Percentiles rank a stretch among this genome's conserved stretches.
These are phyloP conservation scores for Eulemur rufifrons DNA, from an alignment of 2,113 vertebrate genomes.

Conservation along the genomic window DNA sequence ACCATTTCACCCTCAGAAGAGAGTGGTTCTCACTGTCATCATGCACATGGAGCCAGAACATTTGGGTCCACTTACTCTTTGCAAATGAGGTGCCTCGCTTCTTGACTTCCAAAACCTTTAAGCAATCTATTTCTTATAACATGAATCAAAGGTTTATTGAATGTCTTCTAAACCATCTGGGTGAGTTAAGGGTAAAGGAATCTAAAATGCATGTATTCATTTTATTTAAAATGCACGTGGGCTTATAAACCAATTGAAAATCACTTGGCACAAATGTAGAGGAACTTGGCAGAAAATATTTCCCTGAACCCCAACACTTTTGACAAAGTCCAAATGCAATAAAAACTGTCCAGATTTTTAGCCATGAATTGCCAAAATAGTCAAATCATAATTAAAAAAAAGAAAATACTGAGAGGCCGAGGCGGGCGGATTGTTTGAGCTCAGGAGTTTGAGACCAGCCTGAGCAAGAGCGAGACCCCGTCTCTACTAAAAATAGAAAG, in stretches of 20 bases:
- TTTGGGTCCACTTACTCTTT: constrained; percentile 59
- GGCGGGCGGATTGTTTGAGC: too few species aligned
- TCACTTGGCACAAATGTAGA: constrained; percentile 62
- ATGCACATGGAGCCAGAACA: background rate
- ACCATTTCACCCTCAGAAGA: background rate
- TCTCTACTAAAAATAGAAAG: too few species aligned
- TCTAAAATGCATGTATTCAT: constrained; percentile 74
- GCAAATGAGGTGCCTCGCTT: constrained; percentile 26
- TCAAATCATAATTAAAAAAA: constrained; percentile 62
- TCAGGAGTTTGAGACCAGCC: too few species aligned
- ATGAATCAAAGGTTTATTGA: constrained; percentile 62
- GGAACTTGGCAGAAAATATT: constrained; percentile 69
- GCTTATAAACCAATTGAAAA: constrained; percentile 71
- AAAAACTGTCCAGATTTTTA: constrained; percentile 27
- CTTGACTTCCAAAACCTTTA: constrained; percentile 53
- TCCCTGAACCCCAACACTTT: constrained; percentile 66
- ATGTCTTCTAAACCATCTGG: constrained; percentile 63
- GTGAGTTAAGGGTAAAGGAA: constrained; percentile 70
- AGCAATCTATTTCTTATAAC: constrained; percentile 65
- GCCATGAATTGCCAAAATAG: constrained; percentile 50
- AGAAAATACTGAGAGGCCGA: too few species aligned
- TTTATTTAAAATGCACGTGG: constrained; percentile 73
- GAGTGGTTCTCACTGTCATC: background rate
- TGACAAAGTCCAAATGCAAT: constrained; percentile 65
- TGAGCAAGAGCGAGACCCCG: too few species aligned